Evolutionary conservation across 2,797 vertebrate genomes (phyloP), one percentile per base, ranked within the genome.

Genomic region (Sternotherus odoratus): DNA sequence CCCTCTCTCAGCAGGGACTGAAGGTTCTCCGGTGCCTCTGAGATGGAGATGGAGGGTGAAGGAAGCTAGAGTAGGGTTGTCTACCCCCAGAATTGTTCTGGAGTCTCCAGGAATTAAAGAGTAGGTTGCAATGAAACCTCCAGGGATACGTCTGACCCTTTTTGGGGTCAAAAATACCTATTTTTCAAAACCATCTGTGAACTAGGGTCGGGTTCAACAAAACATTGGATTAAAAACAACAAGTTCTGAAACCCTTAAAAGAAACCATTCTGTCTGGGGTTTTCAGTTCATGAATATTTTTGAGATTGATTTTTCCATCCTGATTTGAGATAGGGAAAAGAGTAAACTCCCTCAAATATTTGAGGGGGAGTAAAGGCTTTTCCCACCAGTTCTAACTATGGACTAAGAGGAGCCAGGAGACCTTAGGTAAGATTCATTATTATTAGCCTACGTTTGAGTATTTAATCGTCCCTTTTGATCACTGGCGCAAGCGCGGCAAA

Each of bases 381-480:
- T 69, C 66, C 19, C 36, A 12, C 19, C 21, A 39, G n/a, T 36
- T 69, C 66, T 39, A 24, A 69, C 10, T 11, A 6, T 6, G 36
- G 66, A 24, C 19, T 24, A 24, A 69, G 63, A 21, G n/a, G 17
- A 36, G 19, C 21, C 36, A 39, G 36, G 82, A 50, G 81, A 83
- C 82, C 74, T 85, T 81, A 1, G 19, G 46, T 16, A 77, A 86
- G 83, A 94, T 81, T 88, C 93, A 91, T 88, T 69, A 69, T 69
- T 23, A 39, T 23, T 23, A n/a, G 12, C 19, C 63, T 66, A 36
- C 19, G 23, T 66, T 36, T 21, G 63, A 39, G 36, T 69, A 69
- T 39, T 69, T 39, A 8, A n/a, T 4, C 85, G 16, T 75, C 69
- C 83, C 89, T 96, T 94, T 43, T 92, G 84, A 93, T 91, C 87